These are phyloP conservation scores for Dryobota labecula DNA, from an alignment of 2,888 invertebrate genomes.

Conservation along the genomic window DNA sequence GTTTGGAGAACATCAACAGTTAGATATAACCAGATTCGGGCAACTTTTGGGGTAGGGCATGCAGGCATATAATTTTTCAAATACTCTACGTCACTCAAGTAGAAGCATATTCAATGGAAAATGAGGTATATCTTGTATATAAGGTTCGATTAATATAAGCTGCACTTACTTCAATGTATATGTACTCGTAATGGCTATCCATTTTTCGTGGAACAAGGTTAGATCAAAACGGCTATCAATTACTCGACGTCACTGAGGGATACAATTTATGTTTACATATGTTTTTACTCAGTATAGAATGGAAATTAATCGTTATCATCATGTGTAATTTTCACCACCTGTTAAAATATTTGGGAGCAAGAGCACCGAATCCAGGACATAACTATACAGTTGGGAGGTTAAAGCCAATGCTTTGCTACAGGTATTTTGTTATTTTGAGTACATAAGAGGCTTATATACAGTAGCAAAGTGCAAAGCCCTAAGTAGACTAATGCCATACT, in stretches of 20 bases:
- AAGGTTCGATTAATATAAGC: conserved; percentile 8
- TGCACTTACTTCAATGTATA: conserved; percentile 11
- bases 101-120: conserved; percentile 21
- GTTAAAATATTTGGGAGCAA: neutral
- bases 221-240: conserved; percentile 22
- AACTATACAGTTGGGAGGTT: neutral
- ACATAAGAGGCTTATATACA: conserved; percentile 10
- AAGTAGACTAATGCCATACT: conserved; percentile 7
- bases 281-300: neutral
- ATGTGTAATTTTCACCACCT: too few relatives aligned
- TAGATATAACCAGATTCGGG: conserved; percentile 17
- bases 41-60: neutral
- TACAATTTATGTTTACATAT: conserved; percentile 9
- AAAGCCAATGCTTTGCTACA: neutral
- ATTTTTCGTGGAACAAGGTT: conserved; percentile 37
- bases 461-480: neutral
- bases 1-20: conserved; percentile 15
- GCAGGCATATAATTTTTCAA: neutral
- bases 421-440: conserved; percentile 8
- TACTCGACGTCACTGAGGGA: conserved; percentile 18
- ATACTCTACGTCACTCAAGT: neutral
- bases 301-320: conserved; percentile 7
- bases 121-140: too few relatives aligned
- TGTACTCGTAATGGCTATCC: conserved; percentile 7
- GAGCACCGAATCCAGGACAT: neutral